Base-by-base conservation (phyloP, 1,140 invertebrate species). In the Zaprionus inermis region DNA sequence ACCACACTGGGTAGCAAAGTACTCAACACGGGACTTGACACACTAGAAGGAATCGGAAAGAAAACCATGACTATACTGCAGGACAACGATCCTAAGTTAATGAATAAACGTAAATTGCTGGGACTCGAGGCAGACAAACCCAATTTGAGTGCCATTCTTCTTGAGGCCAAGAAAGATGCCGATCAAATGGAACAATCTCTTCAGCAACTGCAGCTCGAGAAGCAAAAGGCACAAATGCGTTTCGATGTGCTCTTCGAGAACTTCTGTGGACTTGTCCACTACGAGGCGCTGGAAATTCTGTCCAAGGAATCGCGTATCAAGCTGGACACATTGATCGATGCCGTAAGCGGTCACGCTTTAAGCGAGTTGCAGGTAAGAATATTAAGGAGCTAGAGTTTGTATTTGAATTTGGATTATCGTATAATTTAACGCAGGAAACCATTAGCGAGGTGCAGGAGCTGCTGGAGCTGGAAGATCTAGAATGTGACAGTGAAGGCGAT, bases 31-130 rank as follows among this genome's bases (percentile, higher is more conserved):
- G 96, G 97, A 54, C 93, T 98, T 20, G 97, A 97, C 92, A 98
- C 97, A 0, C 92, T 98, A 58, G 98, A 98, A 92, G 96, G 95
- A 0, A 97, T 98, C 79, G 97, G 98, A 1, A 98, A 98, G 84
- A 98, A 98, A 90, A 98, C 98, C 0, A 97, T 98, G 95, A 96
- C 97, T 91, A 97, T 97, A 3, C 92, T 98, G 2, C 97, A 98
- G 92, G 97, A 98, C 66, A 96, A 97, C 68, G 97, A 98, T 93
- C 97, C 97, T 11, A 96, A 97, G 0, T 93, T 98, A 10, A 96
- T 95, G 58, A 97, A 97, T 89, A 98, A 97, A 82, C 92, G 96
- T 54, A 96, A 96, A 3, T 94, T 97, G 72, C 94, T 98, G 5
- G 94, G 95, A 30, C 93, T 95, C 28, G 94, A 95, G 34, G 75